Base-by-base conservation (phyloP, 2,113 vertebrate species). In the Athene noctua region DNA sequence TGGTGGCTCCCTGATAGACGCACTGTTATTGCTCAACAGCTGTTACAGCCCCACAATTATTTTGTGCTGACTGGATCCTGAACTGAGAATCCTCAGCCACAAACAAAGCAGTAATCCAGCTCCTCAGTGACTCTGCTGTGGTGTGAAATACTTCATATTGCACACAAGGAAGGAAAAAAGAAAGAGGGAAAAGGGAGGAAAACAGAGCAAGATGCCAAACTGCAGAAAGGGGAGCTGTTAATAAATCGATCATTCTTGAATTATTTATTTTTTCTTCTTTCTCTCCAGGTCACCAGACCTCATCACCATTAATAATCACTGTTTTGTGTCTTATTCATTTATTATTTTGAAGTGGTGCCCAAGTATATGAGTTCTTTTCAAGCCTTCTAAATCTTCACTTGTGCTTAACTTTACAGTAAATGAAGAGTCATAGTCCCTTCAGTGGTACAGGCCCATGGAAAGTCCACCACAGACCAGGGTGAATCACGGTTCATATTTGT, bases 71-170 rank as follows among this genome's bases (percentile, higher is more conserved):
- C 44, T 47, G 38, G 8, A 84, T 85, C 23, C 11, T 13, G 4
- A 23, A 49, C 5, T 0, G 1, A 79, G 47, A 22, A 67, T 55
- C 34, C 26, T 63, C 51, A 75, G 1, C 11, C 13, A 47, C 0
- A 4, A 49, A 6, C 22, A 80, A 67, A 70, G n/a, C 5, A 49
- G 19, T 36, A 80, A 63, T 34, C 29, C 12, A 40, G 10, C 16
- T 78, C 34, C 46, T 80, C 66, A 80, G 3, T 52, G 42, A 13
- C 22, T 42, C 25, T 30, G 5, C 55, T 84, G 7, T 17, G 1
- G 22, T 32, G 21, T 52, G 26, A 54, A 59, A 70, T 87, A 2
- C 30, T 44, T 77, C 36, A 47, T 42, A 44, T 9, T 25, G 8
- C 34, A n/a, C 23, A 51, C 2, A 27, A 6, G 8, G 25, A 65